phyloP scores from a whole-genome alignment of 2,797 vertebrate genomes.

The Danionella dracula region DNA sequence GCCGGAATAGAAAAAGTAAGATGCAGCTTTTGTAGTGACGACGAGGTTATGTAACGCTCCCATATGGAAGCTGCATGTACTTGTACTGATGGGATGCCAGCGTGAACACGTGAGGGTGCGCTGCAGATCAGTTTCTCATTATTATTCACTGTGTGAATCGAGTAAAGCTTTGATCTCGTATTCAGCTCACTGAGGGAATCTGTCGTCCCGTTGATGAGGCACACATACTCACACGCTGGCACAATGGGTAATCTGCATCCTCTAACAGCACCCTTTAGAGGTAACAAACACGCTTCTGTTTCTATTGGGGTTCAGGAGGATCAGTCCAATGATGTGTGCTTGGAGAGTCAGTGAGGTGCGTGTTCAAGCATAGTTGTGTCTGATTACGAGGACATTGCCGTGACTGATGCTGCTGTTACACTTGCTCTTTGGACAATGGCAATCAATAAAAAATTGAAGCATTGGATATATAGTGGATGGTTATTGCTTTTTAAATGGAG shows the following conservation, averaged over 20 bases:
- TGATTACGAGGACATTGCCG: not conserved
- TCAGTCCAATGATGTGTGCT: not conserved
- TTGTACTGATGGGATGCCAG: slow-evolving; percentile 5
- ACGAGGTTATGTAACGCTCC: slow-evolving; percentile 41
- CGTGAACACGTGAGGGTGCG: not conserved
- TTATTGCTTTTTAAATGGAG: not conserved
- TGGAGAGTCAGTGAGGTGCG: not conserved
- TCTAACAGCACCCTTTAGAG: not conserved
- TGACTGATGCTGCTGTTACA: not conserved
- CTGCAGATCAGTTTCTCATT: slow-evolving; percentile 23
- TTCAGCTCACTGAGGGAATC: slow-evolving; percentile 27
- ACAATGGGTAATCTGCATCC: not conserved
- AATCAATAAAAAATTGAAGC: not conserved
- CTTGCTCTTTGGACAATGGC: not conserved
- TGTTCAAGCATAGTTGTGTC: not conserved
- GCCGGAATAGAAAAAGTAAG: not conserved
- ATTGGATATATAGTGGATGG: not conserved
- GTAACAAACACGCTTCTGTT: not conserved
- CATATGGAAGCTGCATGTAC: slow-evolving; percentile 28
- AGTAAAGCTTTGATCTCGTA: slow-evolving; percentile 25
- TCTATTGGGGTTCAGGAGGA: not conserved
- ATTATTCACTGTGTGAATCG: slow-evolving; percentile 29
- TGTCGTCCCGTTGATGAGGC: slow-evolving; percentile 2
- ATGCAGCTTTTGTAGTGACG: slow-evolving; percentile 11
- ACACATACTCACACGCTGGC: not conserved